A percentile compares a stretch with the other conserved stretches of the same genome.
Evolutionary conservation across 2,888 invertebrate genomes (phyloP).

Genomic region (Scaptomyza polygonia): DNA sequence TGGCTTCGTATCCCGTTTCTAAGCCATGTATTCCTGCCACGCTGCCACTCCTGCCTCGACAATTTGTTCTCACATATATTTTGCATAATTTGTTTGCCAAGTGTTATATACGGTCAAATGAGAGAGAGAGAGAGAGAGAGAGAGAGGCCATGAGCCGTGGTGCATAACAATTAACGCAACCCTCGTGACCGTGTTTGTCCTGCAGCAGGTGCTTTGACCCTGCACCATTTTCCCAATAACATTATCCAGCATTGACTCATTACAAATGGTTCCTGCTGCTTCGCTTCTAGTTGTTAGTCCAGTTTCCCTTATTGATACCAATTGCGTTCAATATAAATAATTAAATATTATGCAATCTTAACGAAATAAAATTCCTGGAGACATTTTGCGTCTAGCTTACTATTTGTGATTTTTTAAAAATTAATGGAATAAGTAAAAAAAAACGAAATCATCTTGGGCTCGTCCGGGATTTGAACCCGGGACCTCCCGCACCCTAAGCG

Average conservation of each 20-base stretch:
- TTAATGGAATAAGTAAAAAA: no score
- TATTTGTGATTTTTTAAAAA: no score
- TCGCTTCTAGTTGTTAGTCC: no score
- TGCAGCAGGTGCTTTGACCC: constrained; percentile 36
- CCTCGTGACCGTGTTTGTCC: constrained; percentile 13
- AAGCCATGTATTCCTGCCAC: background rate
- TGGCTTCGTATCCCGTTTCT: constrained; percentile 12
- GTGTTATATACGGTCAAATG: constrained; percentile 32
- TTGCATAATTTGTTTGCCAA: constrained; percentile 33
- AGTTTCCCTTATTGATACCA: no score
- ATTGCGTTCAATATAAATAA: no score
- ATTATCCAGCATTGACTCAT: background rate
- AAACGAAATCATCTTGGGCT: constrained; percentile 74
- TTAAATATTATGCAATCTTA: no score
- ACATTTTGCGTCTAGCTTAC: no score
- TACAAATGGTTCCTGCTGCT: background rate
- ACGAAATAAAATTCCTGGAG: no score
- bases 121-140: constrained; percentile 9
- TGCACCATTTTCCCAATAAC: background rate
- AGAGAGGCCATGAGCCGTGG: constrained; percentile 14
- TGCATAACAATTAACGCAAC: constrained; percentile 13
- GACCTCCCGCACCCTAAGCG: constrained; percentile 85
- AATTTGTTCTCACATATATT: constrained; percentile 18
- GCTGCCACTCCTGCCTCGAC: constrained; percentile 10
- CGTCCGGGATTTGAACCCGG: constrained; percentile 85